Base-by-base conservation (phyloP, 2,113 vertebrate species). In the Numida meleagris region DNA sequence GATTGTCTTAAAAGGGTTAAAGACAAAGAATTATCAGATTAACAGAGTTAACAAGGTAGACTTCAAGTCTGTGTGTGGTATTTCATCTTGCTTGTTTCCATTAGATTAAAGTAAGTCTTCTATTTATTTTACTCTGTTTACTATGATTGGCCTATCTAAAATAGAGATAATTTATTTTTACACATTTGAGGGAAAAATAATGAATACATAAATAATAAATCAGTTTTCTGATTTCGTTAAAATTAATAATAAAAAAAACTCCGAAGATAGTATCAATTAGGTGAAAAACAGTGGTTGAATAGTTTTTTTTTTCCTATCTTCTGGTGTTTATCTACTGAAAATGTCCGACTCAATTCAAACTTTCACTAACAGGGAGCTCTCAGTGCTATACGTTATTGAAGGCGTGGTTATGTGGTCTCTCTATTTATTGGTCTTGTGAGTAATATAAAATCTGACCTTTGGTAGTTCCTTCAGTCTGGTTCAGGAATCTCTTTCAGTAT, bases 381-480 rank as follows among this genome's bases (percentile, higher is more conserved):
- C 91, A 71, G 77, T 85, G 59, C 74, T 62, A 25, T n/a, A 11
- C 50, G 9, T 53, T 90, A 55, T 43, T 85, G 38, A 58, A 91
- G 72, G 10, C 11, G 23, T 74, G 1, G 1, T 31, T 23, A 50
- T 68, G 9, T 68, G 12, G 55, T 93, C 68, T 50, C 7, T 59
- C 65, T 91, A 23, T 67, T 85, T 93, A 10, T 34, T 80, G 46
- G 42, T 58, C 57, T 88, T 80, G 12, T 33, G 80, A 74, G 81
- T 80, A 85, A 74, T 89, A 48, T 72, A 42, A 83, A 94, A 55
- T 33, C 34, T 85, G 46, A 63, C 79, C 90, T 96, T 93, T 86
- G 73, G 40, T 58, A 78, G 36, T 95, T 92, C 10, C 53, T 94
- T 93, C 15, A 53, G 4, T 82, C 68, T 71, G 14, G 16, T 71